These are phyloP conservation scores for Acrossocheilus wenchowensis DNA, from an alignment of 2,797 vertebrate species.

Conservation along the genomic window DNA sequence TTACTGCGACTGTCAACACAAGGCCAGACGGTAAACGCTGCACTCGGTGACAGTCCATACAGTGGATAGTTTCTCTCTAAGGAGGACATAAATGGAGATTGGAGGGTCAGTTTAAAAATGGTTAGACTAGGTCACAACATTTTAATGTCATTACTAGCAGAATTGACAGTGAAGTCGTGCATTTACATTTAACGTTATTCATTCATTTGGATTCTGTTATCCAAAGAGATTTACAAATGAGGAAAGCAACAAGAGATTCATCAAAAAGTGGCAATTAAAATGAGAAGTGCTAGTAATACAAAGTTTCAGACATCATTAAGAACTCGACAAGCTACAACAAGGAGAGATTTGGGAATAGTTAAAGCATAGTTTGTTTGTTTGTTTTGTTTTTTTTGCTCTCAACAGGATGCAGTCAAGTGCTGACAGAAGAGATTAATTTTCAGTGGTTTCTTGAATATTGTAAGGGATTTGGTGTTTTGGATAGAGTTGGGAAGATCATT, in stretches of 20 bases:
- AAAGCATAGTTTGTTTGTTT: background rate
- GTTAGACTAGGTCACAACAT: background rate
- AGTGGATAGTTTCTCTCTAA: background rate
- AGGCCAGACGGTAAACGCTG: background rate
- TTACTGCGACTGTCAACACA: conserved; percentile 7
- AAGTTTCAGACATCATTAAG: background rate
- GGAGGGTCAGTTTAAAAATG: background rate
- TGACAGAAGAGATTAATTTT: background rate
- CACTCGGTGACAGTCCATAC: background rate
- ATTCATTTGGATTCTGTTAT: background rate
- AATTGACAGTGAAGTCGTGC: background rate
- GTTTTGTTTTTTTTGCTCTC: background rate
- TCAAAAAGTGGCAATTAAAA: background rate
- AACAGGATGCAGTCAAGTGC: background rate
- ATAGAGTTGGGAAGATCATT: background rate
- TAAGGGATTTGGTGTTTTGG: background rate
- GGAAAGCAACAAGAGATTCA: background rate
- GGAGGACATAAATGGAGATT: background rate
- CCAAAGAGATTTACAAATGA: background rate
- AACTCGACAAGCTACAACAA: background rate
- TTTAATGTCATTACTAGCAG: background rate
- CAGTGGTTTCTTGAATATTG: background rate
- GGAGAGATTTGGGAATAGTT: background rate
- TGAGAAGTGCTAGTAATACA: background rate
- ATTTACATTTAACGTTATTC: background rate